Conservation (phyloP, 2,113 vertebrate species). For the Ochotona curzoniae region DNA sequence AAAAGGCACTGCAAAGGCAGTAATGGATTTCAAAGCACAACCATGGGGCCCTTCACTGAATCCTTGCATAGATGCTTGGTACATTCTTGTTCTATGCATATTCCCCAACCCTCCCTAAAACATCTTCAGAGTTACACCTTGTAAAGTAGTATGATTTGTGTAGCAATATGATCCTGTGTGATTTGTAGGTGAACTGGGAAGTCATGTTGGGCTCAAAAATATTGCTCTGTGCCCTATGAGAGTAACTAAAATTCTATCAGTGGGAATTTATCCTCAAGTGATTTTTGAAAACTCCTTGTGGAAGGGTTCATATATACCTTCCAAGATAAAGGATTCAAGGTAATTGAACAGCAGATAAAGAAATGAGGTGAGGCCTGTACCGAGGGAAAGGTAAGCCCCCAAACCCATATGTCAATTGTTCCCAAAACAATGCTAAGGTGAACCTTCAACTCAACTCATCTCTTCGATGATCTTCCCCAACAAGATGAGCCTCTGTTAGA, state of each 20-base stretch:
- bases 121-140: background rate
- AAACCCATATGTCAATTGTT: background rate
- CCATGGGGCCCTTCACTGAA: background rate
- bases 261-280: background rate
- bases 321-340: background rate
- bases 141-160: background rate
- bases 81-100: background rate
- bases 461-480: background rate
- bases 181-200: background rate
- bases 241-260: background rate
- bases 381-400: background rate
- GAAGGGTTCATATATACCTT: slow-evolving; percentile 24
- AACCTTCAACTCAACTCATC: background rate
- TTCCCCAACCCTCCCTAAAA: background rate
- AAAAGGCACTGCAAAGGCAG: background rate
- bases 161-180: background rate
- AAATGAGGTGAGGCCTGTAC: background rate
- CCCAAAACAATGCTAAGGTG: background rate
- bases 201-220: background rate
- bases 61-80: background rate
- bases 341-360: background rate
- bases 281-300: background rate
- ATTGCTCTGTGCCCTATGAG: background rate
- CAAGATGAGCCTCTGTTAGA: background rate
- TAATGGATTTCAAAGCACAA: background rate